phyloP scores from a whole-genome alignment of 2,113 vertebrate species.

The Arenaria interpres region DNA sequence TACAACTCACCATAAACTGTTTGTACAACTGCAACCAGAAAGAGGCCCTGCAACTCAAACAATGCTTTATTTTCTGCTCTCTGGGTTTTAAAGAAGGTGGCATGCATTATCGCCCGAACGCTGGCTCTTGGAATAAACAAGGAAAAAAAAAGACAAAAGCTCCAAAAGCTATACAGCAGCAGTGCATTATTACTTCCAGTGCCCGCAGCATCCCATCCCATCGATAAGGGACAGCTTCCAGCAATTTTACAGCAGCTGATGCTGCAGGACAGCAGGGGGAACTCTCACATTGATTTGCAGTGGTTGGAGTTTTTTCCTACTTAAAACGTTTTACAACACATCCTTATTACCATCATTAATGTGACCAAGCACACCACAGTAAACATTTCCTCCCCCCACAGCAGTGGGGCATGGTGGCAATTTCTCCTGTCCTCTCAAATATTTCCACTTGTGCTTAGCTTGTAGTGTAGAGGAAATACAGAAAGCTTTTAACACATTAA shows the following conservation, averaged over 20 bases:
- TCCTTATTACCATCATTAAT: not conserved
- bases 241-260: not conserved
- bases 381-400: not conserved
- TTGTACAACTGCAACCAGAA: not conserved
- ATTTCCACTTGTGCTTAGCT: not conserved
- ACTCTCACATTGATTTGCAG: constrained; percentile 62
- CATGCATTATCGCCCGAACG: not conserved
- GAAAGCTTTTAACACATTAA: not conserved
- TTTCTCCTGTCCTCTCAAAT: not conserved
- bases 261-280: constrained; percentile 72
- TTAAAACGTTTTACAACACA: not conserved
- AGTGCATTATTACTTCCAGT: not conserved
- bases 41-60: not conserved
- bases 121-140: not conserved
- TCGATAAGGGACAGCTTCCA: not conserved
- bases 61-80: not conserved
- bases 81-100: not conserved
- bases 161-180: not conserved
- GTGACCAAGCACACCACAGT: not conserved
- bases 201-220: not conserved
- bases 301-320: not conserved
- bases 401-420: not conserved
- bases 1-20: not conserved
- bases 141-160: not conserved
- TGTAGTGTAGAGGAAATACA: not conserved